Evolutionary conservation across 2,888 invertebrate species (phyloP), one percentile per base, ranked within the genome.

Genomic region (Uloborus plumipes): DNA sequence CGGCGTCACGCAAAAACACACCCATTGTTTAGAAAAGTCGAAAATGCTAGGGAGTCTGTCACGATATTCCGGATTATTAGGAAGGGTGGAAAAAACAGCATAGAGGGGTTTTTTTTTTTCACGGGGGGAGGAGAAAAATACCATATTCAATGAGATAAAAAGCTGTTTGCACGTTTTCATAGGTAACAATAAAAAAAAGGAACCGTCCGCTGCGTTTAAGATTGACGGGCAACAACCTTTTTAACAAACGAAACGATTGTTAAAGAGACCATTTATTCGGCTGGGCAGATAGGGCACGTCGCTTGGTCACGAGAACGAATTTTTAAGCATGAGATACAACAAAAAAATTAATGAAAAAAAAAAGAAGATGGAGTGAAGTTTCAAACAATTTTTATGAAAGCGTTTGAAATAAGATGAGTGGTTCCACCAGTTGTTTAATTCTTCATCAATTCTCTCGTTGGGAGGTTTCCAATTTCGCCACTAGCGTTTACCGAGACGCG

Each of bases 91-190:
- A 39, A 31, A 39, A 39, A 2, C 39, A 39, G 39, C 39, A 39
- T 4, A 39, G 6, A 9, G 39, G 11, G 11, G 7, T 6, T 39
- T 6, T 39, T 31, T 31, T 31, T 39, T 39, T 39, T 9, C 39
- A 11, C 39, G 39, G 26, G 18, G 39, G 77, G 64, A 51, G 14
- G 18, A 14, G 64, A 71, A 31, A 70, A 72, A 70, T 64, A n/a
- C 64, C 61, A 69, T 58, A 80, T 62, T 70, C 69, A 74, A 80
- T 64, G 80, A 74, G 80, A 80, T 80, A 80, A 73, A 74, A 74
- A 73, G 39, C 50, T 80, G 80, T 80, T 80, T 80, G 80, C 80
- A 80, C 80, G 80, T 80, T 80, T 80, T 65, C 69, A 69, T 80
- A 51, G 58, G 80, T 67, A 64, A 70, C 70, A 65, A 73, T 64